These are phyloP conservation scores for Eurosta solidaginis DNA, from an alignment of 1,140 invertebrate species.

Conservation along the genomic window DNA sequence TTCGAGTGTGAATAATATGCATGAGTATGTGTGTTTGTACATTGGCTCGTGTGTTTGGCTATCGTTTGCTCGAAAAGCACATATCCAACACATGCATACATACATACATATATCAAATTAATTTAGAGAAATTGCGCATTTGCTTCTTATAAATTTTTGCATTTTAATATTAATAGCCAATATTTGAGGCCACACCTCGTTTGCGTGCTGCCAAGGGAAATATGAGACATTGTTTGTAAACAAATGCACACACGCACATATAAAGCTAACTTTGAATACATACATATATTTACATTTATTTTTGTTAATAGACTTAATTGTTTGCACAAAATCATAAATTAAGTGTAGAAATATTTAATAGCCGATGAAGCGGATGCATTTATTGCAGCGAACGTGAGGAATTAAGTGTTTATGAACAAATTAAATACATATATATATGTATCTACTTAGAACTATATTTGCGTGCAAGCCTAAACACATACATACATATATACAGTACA, in stretches of 20 bases:
- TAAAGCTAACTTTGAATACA: no score
- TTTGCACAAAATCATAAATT: slow-evolving; percentile 15
- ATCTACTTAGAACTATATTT: neutral
- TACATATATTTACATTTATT: neutral
- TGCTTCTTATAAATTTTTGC: neutral
- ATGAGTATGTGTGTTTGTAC: neutral
- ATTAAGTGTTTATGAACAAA: slow-evolving; percentile 11
- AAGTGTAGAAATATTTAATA: slow-evolving; percentile 20
- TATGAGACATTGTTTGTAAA: neutral
- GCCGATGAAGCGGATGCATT: neutral
- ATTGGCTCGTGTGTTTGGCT: no score
- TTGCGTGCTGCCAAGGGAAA: neutral
- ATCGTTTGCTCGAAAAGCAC: no score
- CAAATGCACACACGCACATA: neutral
- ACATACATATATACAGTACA: neutral
- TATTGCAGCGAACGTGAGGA: neutral
- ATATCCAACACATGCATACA: no score
- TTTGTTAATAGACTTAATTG: slow-evolving; percentile 1
- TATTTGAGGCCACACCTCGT: neutral
- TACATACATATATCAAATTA: neutral
- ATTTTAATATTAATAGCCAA: neutral
- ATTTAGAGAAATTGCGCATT: slow-evolving; percentile 23
- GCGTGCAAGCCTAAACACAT: neutral
- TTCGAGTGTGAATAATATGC: neutral
- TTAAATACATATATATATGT: no score